A percentile compares a stretch with the other conserved stretches of the same genome.
phyloP scores from a whole-genome alignment of 2,113 vertebrate genomes.

The Pica pica region DNA sequence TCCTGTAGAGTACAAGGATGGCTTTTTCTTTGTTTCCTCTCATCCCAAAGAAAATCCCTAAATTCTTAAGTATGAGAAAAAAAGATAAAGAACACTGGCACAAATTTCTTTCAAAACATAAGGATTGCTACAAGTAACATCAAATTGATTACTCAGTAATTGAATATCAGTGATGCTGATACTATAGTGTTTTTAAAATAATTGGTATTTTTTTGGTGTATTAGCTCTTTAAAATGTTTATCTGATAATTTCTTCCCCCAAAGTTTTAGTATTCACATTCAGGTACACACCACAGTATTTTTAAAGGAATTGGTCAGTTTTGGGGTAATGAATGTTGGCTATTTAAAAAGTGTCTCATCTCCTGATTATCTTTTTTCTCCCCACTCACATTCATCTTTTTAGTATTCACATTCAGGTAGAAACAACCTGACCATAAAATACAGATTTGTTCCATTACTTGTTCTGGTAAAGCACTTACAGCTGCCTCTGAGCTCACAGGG shows the following conservation, averaged over 20 bases:
- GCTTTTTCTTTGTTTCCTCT: background rate
- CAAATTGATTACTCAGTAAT: background rate
- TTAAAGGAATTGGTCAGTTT: background rate
- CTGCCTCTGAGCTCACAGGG: background rate
- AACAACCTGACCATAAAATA: background rate
- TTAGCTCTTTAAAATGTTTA: background rate
- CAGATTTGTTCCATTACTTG: background rate
- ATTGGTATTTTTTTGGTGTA: background rate
- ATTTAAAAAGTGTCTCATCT: background rate
- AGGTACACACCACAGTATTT: background rate
- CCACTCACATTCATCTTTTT: background rate
- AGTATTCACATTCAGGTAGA: background rate
- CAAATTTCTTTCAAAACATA: background rate
- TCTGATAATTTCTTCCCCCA: accelerated
- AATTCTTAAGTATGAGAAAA: background rate
- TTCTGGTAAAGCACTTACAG: background rate
- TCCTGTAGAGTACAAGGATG: background rate
- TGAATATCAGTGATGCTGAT: background rate
- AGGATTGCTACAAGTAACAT: background rate
- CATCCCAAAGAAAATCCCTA: background rate
- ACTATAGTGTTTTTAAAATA: background rate
- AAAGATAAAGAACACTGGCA: background rate
- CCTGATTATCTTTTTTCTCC: background rate
- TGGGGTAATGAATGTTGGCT: background rate
- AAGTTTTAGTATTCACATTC: background rate